Base-by-base conservation (phyloP, 2,888 invertebrate genomes). In the Atethmia centrago region DNA sequence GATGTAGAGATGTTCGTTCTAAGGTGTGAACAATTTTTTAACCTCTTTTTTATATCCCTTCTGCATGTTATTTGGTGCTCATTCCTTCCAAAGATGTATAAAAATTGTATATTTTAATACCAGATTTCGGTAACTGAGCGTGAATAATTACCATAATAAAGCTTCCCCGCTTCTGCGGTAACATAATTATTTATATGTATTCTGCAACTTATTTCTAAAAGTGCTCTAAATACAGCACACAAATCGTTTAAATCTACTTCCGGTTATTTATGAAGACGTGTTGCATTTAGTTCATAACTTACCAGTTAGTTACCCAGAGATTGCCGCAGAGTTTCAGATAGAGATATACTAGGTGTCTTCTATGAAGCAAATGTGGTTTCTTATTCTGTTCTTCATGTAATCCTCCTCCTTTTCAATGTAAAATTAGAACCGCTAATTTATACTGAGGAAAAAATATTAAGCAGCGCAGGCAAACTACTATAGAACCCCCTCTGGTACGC, bases 271-370 rank as follows among this genome's bases (percentile, higher is more conserved):
- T 71, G 70, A 69, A 61, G 72, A 71, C 70, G 63, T 76, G 66
- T 75, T 85, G 70, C 77, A 74, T 67, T 77, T 72, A 63, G 42
- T 76, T 84, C 62, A 64, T 69, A 88, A 90, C 90, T 90, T 90
- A 90, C 90, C 90, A 66, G 81, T 71, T 62, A 87, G 31, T 75
- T 64, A 90, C 79, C 75, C 74, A 75, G 70, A 78, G 66, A 81
- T 86, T 82, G 70, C 74, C 63, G 87, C 78, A 77, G n/a, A n/a
- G 77, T 82, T 81, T 83, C 78, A 82, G 72, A 83, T 64, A 81
- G 67, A 76, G 63, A 75, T 71, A 70, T 74, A 77, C 58, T 71
- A 82, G 78, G 64, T 59, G 56, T 88, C 88, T 83, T 84, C 88
- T 70, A 67, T 79, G 87, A 65, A 77, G 82, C 68, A 61, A 77